Percentiles rank a stretch among this genome's conserved stretches.
These are phyloP conservation scores for Latrodectus elegans DNA, from an alignment of 2,888 invertebrate species.

Conservation along the genomic window DNA sequence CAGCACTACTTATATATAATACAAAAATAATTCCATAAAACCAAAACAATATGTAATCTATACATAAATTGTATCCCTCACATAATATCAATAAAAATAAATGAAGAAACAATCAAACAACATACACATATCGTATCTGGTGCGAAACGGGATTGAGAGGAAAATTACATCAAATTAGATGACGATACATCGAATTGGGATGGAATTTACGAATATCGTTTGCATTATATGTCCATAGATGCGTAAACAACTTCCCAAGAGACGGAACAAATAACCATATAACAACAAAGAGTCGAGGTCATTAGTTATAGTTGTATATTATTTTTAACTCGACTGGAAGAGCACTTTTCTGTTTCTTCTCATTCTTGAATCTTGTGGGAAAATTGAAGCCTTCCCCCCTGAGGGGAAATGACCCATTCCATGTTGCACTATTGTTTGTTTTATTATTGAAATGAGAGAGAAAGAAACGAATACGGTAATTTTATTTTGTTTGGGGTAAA, in stretches of 20 bases:
- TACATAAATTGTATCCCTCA: too few species aligned
- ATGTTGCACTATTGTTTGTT: conserved; percentile 28
- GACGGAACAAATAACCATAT: conserved; percentile 25
- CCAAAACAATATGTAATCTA: too few species aligned
- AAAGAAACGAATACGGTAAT: conserved; percentile 47
- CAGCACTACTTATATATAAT: too few species aligned
- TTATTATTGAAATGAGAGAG: not conserved
- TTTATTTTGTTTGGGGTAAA: conserved; percentile 31
- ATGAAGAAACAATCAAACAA: too few species aligned
- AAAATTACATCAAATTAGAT: not conserved
- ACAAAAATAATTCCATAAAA: too few species aligned
- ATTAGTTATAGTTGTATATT: conserved; percentile 37
- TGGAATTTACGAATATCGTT: conserved; percentile 20
- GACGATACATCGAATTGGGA: conserved; percentile 9
- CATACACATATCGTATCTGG: not conserved
- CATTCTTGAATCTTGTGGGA: conserved; percentile 52
- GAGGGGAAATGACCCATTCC: conserved; percentile 43
- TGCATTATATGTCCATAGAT: not conserved
- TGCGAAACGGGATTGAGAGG: not conserved
- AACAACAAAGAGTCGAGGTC: conserved; percentile 41
- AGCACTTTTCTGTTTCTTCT: conserved; percentile 8
- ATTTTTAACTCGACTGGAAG: conserved; percentile 23
- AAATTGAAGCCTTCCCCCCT: conserved; percentile 27
- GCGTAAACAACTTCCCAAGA: conserved; percentile 13
- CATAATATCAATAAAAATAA: too few species aligned